Evolutionary conservation across 2,888 invertebrate species (phyloP).

Genomic region (Notodonta dromedarius): DNA sequence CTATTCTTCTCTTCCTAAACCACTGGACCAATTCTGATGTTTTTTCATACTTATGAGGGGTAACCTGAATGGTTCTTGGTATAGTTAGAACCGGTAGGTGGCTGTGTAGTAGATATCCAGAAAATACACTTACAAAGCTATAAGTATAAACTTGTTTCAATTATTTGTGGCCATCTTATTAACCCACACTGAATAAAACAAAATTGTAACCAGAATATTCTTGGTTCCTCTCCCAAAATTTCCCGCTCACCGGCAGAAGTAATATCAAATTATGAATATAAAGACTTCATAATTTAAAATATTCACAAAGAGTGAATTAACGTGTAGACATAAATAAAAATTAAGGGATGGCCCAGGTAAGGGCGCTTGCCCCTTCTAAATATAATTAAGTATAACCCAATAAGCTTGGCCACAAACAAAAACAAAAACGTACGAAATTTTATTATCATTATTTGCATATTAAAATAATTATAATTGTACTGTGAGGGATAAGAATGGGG

Average conservation of each 20-base stretch:
- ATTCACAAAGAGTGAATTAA: conserved; percentile 60
- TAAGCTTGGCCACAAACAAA: conserved; percentile 71
- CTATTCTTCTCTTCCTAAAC: no score
- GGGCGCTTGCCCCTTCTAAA: conserved; percentile 60
- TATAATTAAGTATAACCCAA: conserved; percentile 79
- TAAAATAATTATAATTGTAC: conserved; percentile 79
- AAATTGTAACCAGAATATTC: no score
- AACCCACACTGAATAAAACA: no score
- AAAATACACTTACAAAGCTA: no score
- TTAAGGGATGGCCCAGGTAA: conserved; percentile 65
- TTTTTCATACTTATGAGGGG: no score
- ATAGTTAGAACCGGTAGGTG: no score
- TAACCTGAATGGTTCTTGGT: no score
- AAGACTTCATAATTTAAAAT: conserved; percentile 50
- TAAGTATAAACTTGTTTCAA: no score
- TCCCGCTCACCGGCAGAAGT: conserved; percentile 26
- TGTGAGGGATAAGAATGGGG: conserved; percentile 50
- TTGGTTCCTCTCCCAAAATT: no score
- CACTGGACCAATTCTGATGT: no score
- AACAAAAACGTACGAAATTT: conserved; percentile 78
- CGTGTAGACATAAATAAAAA: conserved; percentile 72
- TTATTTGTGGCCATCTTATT: no score
- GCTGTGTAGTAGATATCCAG: no score
- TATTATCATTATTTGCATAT: conserved; percentile 84
- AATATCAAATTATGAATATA: conserved; percentile 41